Evolutionary conservation across 2,888 invertebrate genomes (phyloP).

Genomic region (Ligdia adustata): DNA sequence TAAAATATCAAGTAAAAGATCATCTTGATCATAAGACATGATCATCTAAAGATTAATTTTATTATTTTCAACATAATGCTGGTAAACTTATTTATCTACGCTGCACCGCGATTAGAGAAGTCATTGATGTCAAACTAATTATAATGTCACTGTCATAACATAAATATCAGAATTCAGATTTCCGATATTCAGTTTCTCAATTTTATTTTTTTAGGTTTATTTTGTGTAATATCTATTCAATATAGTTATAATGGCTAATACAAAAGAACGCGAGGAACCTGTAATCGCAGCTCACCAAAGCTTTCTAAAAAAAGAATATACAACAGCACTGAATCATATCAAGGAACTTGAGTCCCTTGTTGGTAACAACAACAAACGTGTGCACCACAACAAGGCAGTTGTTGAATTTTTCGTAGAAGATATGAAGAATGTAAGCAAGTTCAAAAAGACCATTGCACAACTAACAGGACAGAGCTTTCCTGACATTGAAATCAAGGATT

Average conservation of each 20-base stretch:
- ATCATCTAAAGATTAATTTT: no score
- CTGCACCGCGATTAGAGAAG: no score
- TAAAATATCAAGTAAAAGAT: no score
- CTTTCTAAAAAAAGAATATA: constrained; percentile 86
- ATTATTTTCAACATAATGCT: no score
- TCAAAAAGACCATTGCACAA: constrained; percentile 87
- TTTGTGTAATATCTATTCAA: no score
- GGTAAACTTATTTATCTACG: no score
- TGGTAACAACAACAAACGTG: constrained; percentile 87
- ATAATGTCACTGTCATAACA: no score
- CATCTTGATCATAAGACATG: no score
- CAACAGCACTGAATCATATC: constrained; percentile 84
- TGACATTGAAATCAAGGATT: constrained; percentile 68
- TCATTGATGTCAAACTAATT: no score
- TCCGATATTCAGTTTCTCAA: no score
- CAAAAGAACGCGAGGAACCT: constrained; percentile 75
- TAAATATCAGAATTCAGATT: no score
- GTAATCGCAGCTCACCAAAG: constrained; percentile 85
- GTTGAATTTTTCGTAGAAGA: constrained; percentile 91
- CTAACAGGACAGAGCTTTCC: constrained; percentile 82
- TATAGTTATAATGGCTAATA: constrained; percentile 66
- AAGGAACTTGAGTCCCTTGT: constrained; percentile 85
- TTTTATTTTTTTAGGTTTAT: no score
- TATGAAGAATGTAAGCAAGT: constrained; percentile 88
- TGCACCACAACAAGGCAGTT: constrained; percentile 93